Conservation (phyloP, 2,797 vertebrate genomes). For the Neosilurus hyrtlii region DNA sequence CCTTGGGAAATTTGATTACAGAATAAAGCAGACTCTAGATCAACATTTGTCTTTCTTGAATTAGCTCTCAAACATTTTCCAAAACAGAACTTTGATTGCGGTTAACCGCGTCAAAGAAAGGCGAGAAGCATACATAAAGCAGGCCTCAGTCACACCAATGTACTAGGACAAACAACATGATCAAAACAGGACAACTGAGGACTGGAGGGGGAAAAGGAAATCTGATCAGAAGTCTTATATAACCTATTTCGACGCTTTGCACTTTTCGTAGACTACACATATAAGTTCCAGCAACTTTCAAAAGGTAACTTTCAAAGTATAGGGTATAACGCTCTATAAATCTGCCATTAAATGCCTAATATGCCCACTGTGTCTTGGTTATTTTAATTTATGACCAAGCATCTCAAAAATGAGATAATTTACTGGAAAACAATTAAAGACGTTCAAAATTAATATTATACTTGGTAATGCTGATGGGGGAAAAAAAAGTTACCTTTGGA, state of each 20-base stretch:
- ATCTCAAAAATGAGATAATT: neutral
- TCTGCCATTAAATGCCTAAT: neutral
- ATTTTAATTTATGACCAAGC: neutral
- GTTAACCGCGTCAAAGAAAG: neutral
- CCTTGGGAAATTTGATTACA: neutral
- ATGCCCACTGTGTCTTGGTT: neutral
- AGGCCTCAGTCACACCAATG: neutral
- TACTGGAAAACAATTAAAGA: neutral
- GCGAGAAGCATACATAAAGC: neutral
- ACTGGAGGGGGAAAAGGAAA: neutral
- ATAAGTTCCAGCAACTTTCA: neutral
- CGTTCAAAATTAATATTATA: neutral
- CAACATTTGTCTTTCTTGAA: neutral
- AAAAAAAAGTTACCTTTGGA: neutral
- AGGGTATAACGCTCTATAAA: no score
- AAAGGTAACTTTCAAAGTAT: no score
- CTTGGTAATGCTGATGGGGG: neutral
- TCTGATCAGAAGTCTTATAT: no score
- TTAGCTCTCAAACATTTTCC: neutral
- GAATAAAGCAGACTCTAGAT: neutral
- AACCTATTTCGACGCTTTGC: no score
- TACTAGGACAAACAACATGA: neutral
- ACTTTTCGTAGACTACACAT: neutral
- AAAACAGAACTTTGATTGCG: neutral
- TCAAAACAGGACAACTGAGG: neutral